Evolutionary conservation across 2,113 vertebrate genomes (phyloP).

Genomic region (Dinomys branickii): DNA sequence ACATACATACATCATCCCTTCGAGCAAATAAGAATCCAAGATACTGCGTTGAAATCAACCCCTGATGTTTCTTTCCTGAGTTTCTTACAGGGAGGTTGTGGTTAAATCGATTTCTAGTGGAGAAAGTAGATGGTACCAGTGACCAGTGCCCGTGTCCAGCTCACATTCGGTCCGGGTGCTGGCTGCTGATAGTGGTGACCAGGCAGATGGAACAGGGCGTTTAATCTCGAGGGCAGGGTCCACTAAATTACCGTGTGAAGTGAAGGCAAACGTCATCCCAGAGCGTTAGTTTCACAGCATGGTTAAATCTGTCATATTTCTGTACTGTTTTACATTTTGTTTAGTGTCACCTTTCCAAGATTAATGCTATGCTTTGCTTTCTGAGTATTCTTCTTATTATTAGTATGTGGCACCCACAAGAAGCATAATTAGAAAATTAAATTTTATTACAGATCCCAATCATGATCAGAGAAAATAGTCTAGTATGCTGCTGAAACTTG

Average conservation of each 20-base stretch:
- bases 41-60: not conserved
- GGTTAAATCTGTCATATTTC: not conserved
- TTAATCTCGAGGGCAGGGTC: not conserved
- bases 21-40: not conserved
- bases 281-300: not conserved
- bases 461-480: not conserved
- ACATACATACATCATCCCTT: not conserved
- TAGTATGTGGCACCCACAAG: not conserved
- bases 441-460: not conserved
- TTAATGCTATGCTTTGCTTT: not conserved
- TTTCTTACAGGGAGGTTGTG: not conserved
- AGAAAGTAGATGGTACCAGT: not conserved
- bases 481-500: not conserved
- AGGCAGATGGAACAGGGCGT: not conserved
- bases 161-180: not conserved
- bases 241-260: not conserved
- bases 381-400: not conserved
- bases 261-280: not conserved
- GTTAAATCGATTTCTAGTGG: conserved; percentile 44
- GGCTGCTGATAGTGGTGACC: not conserved
- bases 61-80: not conserved
- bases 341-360: not conserved
- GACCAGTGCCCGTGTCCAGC: not conserved
- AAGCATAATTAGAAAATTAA: conserved; percentile 2
- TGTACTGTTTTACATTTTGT: not conserved